These are phyloP conservation scores for Acrocephalus scirpaceus DNA, from an alignment of 2,797 vertebrate genomes.

Conservation along the genomic window DNA sequence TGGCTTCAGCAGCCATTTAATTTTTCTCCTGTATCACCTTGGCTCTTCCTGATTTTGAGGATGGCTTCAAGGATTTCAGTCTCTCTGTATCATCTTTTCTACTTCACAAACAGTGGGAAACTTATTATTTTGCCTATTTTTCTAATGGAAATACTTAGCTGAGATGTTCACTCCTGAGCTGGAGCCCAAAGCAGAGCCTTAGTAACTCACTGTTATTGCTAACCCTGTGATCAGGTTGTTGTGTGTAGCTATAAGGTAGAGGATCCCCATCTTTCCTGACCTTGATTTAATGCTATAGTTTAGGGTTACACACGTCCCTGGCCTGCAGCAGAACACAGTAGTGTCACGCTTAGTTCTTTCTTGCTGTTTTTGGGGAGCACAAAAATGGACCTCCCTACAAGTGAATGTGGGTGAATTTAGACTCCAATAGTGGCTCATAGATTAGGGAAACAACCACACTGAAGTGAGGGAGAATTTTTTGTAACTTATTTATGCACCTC, in stretches of 20 bases:
- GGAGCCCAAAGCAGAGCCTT: neutral
- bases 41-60: neutral
- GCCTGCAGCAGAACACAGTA: neutral
- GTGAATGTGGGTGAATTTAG: neutral
- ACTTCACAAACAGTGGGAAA: neutral
- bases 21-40: neutral
- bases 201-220: neutral
- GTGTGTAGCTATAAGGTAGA: no score
- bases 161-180: neutral
- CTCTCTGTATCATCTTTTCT: neutral
- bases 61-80: neutral
- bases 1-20: neutral
- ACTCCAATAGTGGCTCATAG: neutral
- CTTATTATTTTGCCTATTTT: neutral
- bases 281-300: neutral
- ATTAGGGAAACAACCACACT: neutral
- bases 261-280: neutral
- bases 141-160: neutral
- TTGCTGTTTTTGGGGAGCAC: neutral
- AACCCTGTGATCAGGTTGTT: neutral
- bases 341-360: neutral
- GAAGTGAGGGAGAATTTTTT: neutral
- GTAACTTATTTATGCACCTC: neutral
- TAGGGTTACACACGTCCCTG: neutral
- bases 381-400: neutral